Percentiles rank a stretch among this genome's conserved stretches.
phyloP scores from a whole-genome alignment of 2,797 vertebrate species.

The Falco cherrug region DNA sequence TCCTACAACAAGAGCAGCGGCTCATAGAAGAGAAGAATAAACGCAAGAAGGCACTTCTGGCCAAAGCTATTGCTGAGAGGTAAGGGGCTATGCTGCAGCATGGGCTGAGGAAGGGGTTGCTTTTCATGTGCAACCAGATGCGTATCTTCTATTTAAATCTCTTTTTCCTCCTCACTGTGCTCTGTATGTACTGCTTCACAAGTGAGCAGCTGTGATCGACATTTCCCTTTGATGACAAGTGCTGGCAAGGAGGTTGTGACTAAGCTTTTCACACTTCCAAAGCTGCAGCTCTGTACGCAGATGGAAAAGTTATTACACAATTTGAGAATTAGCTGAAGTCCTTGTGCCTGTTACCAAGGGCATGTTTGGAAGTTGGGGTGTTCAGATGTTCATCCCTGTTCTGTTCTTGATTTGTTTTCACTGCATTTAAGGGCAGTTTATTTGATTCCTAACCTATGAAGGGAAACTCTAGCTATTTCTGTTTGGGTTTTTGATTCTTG shows the following conservation, averaged over 20 bases:
- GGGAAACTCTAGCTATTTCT: not conserved
- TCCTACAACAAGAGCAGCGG: constrained; percentile 90
- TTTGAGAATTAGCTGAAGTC: not conserved
- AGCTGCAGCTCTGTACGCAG: not conserved
- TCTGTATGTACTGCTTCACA: not conserved
- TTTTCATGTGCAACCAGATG: not conserved
- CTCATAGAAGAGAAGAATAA: constrained; percentile 95
- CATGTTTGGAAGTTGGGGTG: not conserved
- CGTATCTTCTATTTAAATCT: not conserved
- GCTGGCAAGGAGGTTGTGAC: not conserved
- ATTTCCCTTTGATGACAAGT: not conserved
- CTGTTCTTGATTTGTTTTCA: not conserved
- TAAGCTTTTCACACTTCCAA: constrained; percentile 16
- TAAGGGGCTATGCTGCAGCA: constrained; percentile 44
- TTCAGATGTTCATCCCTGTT: not conserved
- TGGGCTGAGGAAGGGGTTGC: not conserved
- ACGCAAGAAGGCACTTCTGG: constrained; percentile 90
- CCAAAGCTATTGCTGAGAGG: constrained; percentile 95
- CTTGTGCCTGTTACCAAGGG: not conserved
- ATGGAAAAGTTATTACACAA: not conserved
- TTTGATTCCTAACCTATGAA: not conserved
- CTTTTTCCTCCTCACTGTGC: not conserved
- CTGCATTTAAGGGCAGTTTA: not conserved
- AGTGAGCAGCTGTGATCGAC: not conserved
- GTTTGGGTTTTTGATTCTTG: not conserved